Percentiles rank a stretch among this genome's conserved stretches.
Evolutionary conservation across 2,113 vertebrate species (phyloP).

Genomic region (Peromyscus maniculatus): DNA sequence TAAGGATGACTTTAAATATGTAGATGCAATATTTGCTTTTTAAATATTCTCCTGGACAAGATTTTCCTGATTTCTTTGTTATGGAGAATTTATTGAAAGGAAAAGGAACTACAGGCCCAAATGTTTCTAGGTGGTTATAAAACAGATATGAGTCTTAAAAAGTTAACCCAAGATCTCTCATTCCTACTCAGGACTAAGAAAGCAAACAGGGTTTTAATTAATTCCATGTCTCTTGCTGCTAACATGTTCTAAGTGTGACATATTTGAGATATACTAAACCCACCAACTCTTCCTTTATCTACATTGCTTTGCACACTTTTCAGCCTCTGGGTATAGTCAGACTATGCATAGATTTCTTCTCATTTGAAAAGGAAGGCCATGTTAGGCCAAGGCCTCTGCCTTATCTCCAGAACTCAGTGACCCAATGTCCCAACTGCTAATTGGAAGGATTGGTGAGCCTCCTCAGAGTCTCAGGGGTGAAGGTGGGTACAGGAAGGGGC

Average conservation of each 20-base stretch:
- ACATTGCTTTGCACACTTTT: background rate
- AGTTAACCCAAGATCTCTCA: background rate
- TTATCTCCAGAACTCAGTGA: background rate
- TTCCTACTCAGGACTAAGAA: background rate
- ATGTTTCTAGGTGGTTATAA: background rate
- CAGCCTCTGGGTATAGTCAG: background rate
- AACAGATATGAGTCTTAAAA: background rate
- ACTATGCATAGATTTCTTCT: background rate
- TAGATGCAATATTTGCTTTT: background rate
- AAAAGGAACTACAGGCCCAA: background rate
- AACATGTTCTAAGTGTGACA: background rate
- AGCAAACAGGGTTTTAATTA: constrained; percentile 6
- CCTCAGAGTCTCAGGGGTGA: background rate
- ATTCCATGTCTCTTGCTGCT: background rate
- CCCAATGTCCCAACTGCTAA: background rate
- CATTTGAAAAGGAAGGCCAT: background rate
- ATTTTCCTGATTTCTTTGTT: background rate
- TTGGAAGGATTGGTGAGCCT: background rate
- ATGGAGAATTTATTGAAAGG: background rate
- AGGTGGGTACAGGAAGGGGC: background rate
- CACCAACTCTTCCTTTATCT: background rate
- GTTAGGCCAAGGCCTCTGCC: background rate
- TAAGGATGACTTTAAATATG: background rate
- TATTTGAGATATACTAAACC: background rate
- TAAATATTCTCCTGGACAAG: background rate